phyloP scores from a whole-genome alignment of 2,797 vertebrate genomes.

The Pseudochaenichthys georgianus region DNA sequence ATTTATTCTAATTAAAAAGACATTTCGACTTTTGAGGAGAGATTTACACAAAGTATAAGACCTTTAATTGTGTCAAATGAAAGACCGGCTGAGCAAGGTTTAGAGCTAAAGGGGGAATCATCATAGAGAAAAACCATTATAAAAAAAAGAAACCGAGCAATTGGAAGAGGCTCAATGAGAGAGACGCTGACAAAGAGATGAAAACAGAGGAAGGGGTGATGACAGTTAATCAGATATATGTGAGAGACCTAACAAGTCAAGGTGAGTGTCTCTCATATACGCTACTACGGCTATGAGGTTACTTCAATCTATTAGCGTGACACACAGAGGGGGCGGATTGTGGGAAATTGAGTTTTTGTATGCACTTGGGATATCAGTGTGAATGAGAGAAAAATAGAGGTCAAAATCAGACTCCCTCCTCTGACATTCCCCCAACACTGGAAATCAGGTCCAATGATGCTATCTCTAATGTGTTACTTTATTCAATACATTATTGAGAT shows the following conservation, averaged over 20 bases:
- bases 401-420: conserved; percentile 37
- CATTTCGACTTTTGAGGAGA: conserved; percentile 4
- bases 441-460: conserved; percentile 9
- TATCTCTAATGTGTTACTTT: neutral
- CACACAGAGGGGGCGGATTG: conserved; percentile 44
- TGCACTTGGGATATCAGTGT: conserved; percentile 45
- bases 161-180: conserved; percentile 1
- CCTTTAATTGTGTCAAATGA: neutral
- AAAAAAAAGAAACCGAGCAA: neutral
- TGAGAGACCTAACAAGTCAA: conserved; percentile 52
- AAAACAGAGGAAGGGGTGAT: conserved; percentile 51
- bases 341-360: conserved; percentile 71
- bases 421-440: conserved; percentile 19
- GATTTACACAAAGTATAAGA: conserved; percentile 6
- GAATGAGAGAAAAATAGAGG: conserved; percentile 63
- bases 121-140: neutral
- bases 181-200: conserved; percentile 18
- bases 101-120: neutral
- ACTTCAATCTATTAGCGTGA: conserved; percentile 59
- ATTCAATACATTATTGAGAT: neutral
- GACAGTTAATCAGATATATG: conserved; percentile 75
- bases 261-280: conserved; percentile 48
- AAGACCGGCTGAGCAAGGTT: neutral
- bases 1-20: conserved; percentile 11
- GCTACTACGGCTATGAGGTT: conserved; percentile 43